phyloP scores from a whole-genome alignment of 2,888 invertebrate genomes.

The Cinara cedri region DNA sequence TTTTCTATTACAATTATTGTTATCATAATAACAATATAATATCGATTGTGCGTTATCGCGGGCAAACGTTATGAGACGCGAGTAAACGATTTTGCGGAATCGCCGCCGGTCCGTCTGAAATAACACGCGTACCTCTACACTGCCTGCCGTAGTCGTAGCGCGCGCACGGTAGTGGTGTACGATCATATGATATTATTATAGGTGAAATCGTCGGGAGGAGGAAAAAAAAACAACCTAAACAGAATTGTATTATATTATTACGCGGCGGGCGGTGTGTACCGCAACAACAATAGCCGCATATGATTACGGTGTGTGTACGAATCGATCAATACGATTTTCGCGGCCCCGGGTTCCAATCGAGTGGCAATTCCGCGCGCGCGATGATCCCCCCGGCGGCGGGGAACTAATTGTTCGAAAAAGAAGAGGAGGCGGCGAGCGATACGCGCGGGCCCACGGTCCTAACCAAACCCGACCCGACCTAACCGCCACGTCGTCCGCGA shows the following conservation, averaged over 20 bases:
- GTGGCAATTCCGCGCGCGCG: conserved; percentile 33
- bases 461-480: not conserved
- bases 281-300: conserved; percentile 10
- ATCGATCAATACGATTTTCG: conserved; percentile 46
- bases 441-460: not conserved
- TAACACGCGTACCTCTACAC: conserved; percentile 4
- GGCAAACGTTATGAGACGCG: too few relatives aligned
- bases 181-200: too few relatives aligned
- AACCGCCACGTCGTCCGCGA: too few relatives aligned
- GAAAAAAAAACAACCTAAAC: not conserved
- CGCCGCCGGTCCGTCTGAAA: conserved; percentile 31
- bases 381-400: conserved; percentile 26
- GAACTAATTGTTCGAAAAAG: conserved; percentile 54
- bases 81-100: too few relatives aligned
- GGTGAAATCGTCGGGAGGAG: not conserved
- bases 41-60: too few relatives aligned
- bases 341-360: conserved; percentile 47
- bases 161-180: not conserved
- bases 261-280: not conserved
- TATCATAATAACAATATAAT: too few relatives aligned
- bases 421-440: not conserved
- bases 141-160: too few relatives aligned
- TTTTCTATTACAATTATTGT: too few relatives aligned
- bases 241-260: not conserved
- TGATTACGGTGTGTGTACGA: not conserved